Evolutionary conservation across 2,888 invertebrate genomes (phyloP), one percentile per base, ranked within the genome.

Genomic region (Priocnemis perturbator): DNA sequence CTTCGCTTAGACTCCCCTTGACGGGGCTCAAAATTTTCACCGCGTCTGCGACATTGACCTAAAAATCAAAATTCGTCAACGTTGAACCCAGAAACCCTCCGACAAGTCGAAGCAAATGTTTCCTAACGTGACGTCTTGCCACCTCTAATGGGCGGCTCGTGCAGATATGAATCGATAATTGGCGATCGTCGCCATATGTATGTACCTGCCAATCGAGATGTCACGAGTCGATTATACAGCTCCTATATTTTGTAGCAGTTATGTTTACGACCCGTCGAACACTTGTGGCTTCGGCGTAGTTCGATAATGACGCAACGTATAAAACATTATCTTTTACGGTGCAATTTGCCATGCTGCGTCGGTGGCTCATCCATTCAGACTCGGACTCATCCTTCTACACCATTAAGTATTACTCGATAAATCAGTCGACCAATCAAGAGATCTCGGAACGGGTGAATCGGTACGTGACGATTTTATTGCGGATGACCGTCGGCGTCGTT

Each of bases 361-460:
- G 57, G 50, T 17, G 37, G 50, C 45, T 55, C 67, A 59, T 52
- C 21, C n/a, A 62, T 48, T 72, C 67, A 67, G 59, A 66, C 67
- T 17, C 37, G 19, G 55, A 37, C 19, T 66, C 74, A 73, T 69
- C 64, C 53, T 69, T 55, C 19, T 60, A 20, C 69, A 56, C 67
- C 57, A 63, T 73, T 60, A 57, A 21, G 53, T 55, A 37, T 66
- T 44, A 45, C 20, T 63, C 67, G 64, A 71, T 71, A 77, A 78
- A 73, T 69, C 69, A 66, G 68, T 65, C 55, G 66, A 20, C 48
- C 63, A 14, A 45, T 69, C 62, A 56, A 56, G 44, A 55, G 47
- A 52, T 55, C 23, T n/a, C 37, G 48, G 21, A 11, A 48, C 2
- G 23, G 7, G 20, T 9, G 48, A 56, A 53, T 61, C 52, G 20